Conservation (phyloP, 2,797 vertebrate species). For the Argya squamiceps region DNA sequence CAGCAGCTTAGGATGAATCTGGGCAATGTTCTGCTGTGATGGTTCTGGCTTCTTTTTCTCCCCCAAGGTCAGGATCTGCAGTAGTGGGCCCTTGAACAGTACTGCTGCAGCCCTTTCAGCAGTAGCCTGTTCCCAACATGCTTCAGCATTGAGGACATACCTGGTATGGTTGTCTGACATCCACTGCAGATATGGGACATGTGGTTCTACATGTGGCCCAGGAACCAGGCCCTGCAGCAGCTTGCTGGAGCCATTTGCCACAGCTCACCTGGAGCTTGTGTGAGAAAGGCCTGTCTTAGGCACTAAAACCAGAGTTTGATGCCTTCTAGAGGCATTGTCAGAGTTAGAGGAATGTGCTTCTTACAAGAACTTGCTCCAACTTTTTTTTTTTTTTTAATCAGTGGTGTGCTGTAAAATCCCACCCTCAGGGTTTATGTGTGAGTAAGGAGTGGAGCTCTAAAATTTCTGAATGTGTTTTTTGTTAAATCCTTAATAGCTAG, state of each 20-base stretch:
- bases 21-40: background rate
- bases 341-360: background rate
- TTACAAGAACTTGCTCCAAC: background rate
- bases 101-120: background rate
- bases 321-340: background rate
- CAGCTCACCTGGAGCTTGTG: background rate
- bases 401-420: background rate
- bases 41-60: too few relatives aligned
- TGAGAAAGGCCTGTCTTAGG: background rate
- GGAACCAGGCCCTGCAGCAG: background rate
- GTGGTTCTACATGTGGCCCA: accelerated
- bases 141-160: background rate
- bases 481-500: background rate
- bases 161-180: background rate
- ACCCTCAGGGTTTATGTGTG: background rate
- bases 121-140: background rate
- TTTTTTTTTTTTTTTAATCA: background rate
- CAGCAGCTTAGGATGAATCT: background rate
- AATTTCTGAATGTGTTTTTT: background rate
- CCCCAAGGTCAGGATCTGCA: background rate
- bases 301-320: background rate
- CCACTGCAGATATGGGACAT: accelerated
- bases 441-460: background rate
- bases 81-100: background rate
- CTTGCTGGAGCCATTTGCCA: background rate